Conservation (phyloP, 2,888 invertebrate species). For the Xylota segnis region DNA sequence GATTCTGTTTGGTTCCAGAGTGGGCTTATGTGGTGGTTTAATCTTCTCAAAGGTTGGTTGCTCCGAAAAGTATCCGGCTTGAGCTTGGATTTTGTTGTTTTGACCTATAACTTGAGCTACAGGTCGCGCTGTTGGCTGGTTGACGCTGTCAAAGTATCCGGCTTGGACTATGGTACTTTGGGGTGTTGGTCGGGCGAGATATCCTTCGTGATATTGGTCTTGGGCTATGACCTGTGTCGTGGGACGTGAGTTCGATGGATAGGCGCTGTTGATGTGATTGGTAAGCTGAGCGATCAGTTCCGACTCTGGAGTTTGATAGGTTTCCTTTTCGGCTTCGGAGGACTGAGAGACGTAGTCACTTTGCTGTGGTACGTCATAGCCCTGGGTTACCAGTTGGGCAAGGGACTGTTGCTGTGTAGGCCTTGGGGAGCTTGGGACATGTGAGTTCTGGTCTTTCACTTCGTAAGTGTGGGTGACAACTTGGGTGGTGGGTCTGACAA, state of each 20-base stretch:
- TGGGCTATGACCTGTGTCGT: slow-evolving; percentile 34
- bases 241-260: slow-evolving; percentile 38
- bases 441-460: slow-evolving; percentile 37
- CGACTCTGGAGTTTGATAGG: slow-evolving; percentile 61
- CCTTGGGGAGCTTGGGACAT: slow-evolving; percentile 19
- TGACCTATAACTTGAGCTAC: slow-evolving; percentile 41
- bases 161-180: slow-evolving; percentile 43
- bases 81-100: slow-evolving; percentile 49
- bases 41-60: slow-evolving; percentile 54
- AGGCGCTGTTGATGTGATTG: slow-evolving; percentile 51
- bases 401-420: slow-evolving; percentile 40
- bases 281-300: slow-evolving; percentile 67
- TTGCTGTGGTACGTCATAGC: slow-evolving; percentile 11
- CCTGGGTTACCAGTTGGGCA: slow-evolving; percentile 25
- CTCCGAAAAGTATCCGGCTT: slow-evolving; percentile 62
- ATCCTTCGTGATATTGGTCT: slow-evolving; percentile 29
- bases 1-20: slow-evolving; percentile 30
- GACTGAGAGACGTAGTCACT: slow-evolving; percentile 46
- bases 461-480: slow-evolving; percentile 52
- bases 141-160: not conserved
- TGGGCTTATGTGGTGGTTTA: slow-evolving; percentile 31
- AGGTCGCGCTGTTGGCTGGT: slow-evolving; percentile 18
- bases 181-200: slow-evolving; percentile 59
- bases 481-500: slow-evolving; percentile 48
- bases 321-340: slow-evolving; percentile 43